These are phyloP conservation scores for Bufo bufo DNA, from an alignment of 2,113 vertebrate genomes.

Conservation along the genomic window DNA sequence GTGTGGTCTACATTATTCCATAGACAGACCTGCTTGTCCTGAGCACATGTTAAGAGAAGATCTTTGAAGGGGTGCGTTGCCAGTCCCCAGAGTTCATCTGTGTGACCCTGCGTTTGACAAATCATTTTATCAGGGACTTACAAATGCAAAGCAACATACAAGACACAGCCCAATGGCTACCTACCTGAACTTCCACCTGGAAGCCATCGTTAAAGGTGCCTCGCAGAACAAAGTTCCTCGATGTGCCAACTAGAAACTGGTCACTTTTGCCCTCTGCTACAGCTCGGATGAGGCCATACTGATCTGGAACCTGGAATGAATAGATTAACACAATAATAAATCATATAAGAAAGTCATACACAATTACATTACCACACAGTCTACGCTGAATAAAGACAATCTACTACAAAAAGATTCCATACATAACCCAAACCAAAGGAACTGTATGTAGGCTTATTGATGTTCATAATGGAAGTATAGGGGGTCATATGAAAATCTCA, in stretches of 20 bases:
- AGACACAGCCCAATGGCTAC: background rate
- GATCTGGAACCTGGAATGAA: conserved; percentile 86
- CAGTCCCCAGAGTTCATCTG: conserved; percentile 96
- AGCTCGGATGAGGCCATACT: conserved; percentile 92
- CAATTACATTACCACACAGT: too few relatives aligned
- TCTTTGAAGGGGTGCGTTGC: conserved; percentile 92
- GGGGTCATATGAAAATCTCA: too few relatives aligned
- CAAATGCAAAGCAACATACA: background rate
- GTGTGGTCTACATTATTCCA: conserved; percentile 89
- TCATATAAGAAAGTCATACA: too few relatives aligned
- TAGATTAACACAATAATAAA: too few relatives aligned
- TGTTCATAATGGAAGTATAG: too few relatives aligned
- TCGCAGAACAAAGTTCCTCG: conserved; percentile 92
- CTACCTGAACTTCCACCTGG: conserved; percentile 92
- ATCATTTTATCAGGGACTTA: background rate
- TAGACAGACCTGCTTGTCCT: conserved; percentile 93
- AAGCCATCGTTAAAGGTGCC: conserved; percentile 95
- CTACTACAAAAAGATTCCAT: too few relatives aligned
- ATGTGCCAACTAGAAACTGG: conserved; percentile 93
- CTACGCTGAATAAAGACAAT: too few relatives aligned
- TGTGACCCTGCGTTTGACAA: conserved; percentile 84
- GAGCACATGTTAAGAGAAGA: conserved; percentile 91
- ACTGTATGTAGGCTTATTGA: too few relatives aligned
- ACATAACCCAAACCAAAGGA: too few relatives aligned
- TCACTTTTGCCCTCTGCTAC: conserved; percentile 93